Base-by-base conservation (phyloP, 2,113 vertebrate genomes). In the Proterorhinus semilunaris region DNA sequence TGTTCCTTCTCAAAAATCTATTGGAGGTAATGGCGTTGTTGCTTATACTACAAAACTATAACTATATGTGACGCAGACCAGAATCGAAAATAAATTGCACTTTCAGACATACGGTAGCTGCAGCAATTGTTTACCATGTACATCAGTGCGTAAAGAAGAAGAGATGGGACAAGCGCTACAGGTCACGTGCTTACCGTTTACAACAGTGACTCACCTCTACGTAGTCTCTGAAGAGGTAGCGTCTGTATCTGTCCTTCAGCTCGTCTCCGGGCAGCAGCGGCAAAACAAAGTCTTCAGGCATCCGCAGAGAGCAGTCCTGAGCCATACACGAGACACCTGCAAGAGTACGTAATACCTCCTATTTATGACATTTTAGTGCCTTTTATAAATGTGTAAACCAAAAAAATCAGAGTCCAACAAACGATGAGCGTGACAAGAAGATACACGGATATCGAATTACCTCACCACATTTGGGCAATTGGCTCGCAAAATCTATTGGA, bases 211-310 rank as follows among this genome's bases (percentile, higher is more conserved):
- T 58, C 67, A 85, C 98, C 95, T 99, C 98, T 47, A 99, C 95
- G 46, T 98, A 98, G 87, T 99, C 98, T 93, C 98, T 98, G 95
- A 99, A 98, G 95, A 99, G 97, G 95, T 99, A 99, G 95, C 96
- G 96, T 93, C 95, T 96, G 87, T 98, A 99, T 95, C 96, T 99
- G 81, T 99, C 98, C 93, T 94, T 96, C 77, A 99, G 90, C 88
- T 99, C 98, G 88, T 99, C 97, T 53, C 91, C 96, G 82, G 95
- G 93, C 91, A 99, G 93, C 91, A 99, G 91, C 1, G 95, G 96
- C 87, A 98, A 95, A 76, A 99, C 98, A 88, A 97, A 98, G 83
- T 99, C 97, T 90, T 99, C 98, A 82, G 97, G 98, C 83, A 95
- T 95, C 71, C 95, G 93, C 62, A 99, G 95, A 2, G 93, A 93